These are phyloP conservation scores for Conopomorpha cramerella DNA, from an alignment of 1,140 invertebrate species.

Conservation along the genomic window DNA sequence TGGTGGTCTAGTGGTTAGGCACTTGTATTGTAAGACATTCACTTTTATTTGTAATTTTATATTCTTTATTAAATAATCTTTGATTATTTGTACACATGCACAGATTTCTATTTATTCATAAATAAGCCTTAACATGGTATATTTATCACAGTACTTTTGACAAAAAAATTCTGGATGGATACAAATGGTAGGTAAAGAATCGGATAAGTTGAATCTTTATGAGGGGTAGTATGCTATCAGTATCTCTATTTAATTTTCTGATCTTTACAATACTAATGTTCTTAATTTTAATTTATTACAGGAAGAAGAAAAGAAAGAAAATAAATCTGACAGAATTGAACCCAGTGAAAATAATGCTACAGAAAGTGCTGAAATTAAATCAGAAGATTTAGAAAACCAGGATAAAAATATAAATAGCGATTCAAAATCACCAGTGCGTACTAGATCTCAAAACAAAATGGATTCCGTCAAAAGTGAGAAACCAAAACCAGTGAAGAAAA, in stretches of 20 bases:
- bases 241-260: no score
- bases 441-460: conserved; percentile 59
- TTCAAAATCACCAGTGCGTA: conserved; percentile 50
- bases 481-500: conserved; percentile 54
- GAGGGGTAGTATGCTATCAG: no score
- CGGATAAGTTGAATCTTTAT: no score
- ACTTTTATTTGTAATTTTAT: no score
- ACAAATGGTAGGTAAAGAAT: no score
- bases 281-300: no score
- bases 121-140: conserved; percentile 14
- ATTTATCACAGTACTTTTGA: conserved; percentile 21
- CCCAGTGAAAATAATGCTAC: conserved; percentile 28
- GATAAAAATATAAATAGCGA: conserved; percentile 20
- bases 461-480: conserved; percentile 42
- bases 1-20: no score
- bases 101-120: conserved; percentile 16
- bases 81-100: no score
- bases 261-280: no score
- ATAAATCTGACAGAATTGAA: conserved; percentile 37
- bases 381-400: conserved; percentile 15
- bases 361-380: conserved; percentile 16
- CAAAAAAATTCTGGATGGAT: no score
- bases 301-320: conserved; percentile 59
- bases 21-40: no score
- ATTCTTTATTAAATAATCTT: no score